A percentile compares a stretch with the other conserved stretches of the same genome.
phyloP scores from a whole-genome alignment of 2,113 vertebrate genomes.

The Speoplatyrhinus poulsoni region DNA sequence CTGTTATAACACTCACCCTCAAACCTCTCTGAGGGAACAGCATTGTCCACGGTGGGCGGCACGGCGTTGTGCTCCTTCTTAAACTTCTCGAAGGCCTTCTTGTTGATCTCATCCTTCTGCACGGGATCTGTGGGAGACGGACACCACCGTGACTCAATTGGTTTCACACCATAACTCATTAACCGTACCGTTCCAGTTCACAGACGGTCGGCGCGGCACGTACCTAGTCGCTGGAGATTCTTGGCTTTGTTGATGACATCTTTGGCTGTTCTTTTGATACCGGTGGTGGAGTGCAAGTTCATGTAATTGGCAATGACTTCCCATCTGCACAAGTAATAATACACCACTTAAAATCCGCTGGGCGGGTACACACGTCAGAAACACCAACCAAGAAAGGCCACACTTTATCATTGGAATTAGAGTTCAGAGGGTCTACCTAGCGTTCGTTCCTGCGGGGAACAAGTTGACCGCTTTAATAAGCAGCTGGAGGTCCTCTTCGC shows the following conservation, averaged over 20 bases:
- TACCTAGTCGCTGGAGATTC: conserved; percentile 95
- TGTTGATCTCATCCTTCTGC: conserved; percentile 97
- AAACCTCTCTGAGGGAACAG: conserved; percentile 90
- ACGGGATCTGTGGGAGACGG: conserved; percentile 80
- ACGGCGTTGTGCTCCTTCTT: conserved; percentile 90
- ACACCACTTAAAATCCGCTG: neutral
- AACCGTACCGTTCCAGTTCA: neutral
- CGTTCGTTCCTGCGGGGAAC: conserved; percentile 96
- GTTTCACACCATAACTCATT: neutral
- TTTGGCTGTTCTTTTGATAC: conserved; percentile 91
- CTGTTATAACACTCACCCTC: conserved; percentile 77
- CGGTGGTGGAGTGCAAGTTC: conserved; percentile 92
- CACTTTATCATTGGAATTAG: neutral
- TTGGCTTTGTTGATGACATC: conserved; percentile 98
- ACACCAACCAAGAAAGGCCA: neutral
- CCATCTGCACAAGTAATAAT: conserved; percentile 79
- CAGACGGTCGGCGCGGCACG: conserved; percentile 21
- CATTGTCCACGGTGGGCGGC: conserved; percentile 85
- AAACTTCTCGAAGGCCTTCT: conserved; percentile 97
- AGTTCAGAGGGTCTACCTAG: conserved; percentile 78
- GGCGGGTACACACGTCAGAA: neutral
- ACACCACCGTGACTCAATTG: neutral
- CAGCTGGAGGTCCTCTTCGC: conserved; percentile 93
- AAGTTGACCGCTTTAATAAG: conserved; percentile 98
- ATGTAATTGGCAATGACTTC: conserved; percentile 99